Evolutionary conservation across 2,797 vertebrate genomes (phyloP), one percentile per base, ranked within the genome.

Genomic region (Alca torda): DNA sequence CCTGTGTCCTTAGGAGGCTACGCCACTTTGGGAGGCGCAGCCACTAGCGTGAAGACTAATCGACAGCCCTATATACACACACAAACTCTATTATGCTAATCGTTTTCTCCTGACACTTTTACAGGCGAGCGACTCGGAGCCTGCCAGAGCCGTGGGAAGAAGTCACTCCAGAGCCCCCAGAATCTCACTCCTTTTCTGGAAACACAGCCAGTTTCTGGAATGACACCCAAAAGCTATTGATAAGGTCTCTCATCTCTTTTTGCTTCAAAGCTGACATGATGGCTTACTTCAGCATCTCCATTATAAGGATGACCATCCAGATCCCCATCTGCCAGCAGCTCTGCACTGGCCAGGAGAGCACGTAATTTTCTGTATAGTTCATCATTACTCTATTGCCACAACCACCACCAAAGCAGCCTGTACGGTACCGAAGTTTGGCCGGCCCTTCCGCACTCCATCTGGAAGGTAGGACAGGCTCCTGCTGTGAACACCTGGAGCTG

Each of bases 361-460:
- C 11, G 6, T 10, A 2, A 68, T 78, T 65, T 92, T 87, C 43
- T 64, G 39, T 67, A 31, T 70, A 54, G 67, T 31, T 81, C 24
- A 70, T 23, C 12, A 48, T 11, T 45, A 19, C 37, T 74, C 16
- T 67, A 10, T 19, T 45, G 26, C 57, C n/a, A 7, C 4, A 10
- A 51, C 41, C 43, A 63, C 16, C 1, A 4, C 26, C 50, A 80
- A 86, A 76, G 39, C 23, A 79, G 30, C 39, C 43, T 57, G 20
- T 30, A 45, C 5, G 11, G 26, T 25, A 72, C 0, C 0, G 1
- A 60, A 35, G 28, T 67, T 31, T 1, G 1, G 24, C 46, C 0
- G 0, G 26, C 11, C 46, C 25, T 69, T 89, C 56, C 1, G 1
- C 26, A 19, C 56, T 93, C 65, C 51, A 18, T 20, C n/a, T 39